Percentiles rank a stretch among this genome's conserved stretches.
Evolutionary conservation across 1,140 invertebrate species (phyloP).

Genomic region (Phymastichus coffea): DNA sequence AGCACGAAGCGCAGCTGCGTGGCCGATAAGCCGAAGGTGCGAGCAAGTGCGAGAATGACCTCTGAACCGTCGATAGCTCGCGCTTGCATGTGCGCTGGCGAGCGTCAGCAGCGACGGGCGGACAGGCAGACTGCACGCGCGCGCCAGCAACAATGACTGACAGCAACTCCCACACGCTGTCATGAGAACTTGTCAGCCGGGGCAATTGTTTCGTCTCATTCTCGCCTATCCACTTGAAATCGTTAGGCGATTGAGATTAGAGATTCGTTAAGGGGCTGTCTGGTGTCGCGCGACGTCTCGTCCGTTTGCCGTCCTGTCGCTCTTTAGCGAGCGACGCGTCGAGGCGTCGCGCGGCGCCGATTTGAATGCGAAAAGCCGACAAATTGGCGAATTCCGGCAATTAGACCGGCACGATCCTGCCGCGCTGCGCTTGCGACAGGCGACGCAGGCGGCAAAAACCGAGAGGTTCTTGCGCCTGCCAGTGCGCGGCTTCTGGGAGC

Average conservation of each 20-base stretch:
- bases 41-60: conserved; percentile 32
- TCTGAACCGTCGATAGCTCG: conserved; percentile 1
- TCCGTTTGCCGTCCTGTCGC: neutral
- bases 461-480: no score
- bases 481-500: no score
- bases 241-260: conserved; percentile 40
- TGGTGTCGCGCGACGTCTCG: neutral
- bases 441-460: no score
- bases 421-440: neutral
- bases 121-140: conserved; percentile 1
- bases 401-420: no score
- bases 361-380: no score
- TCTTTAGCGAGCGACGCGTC: no score
- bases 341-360: no score
- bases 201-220: conserved; percentile 31
- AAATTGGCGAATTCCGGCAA: no score
- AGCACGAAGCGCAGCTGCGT: neutral
- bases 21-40: conserved; percentile 35
- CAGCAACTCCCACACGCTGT: conserved; percentile 56
- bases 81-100: no score
- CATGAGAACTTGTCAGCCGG: conserved; percentile 46
- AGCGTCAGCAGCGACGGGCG: neutral
- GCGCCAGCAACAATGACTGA: conserved; percentile 51
- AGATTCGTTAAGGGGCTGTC: conserved; percentile 27
- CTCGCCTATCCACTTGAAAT: conserved; percentile 33